Conservation (phyloP, 2,797 vertebrate species). For the Podarcis siculus region DNA sequence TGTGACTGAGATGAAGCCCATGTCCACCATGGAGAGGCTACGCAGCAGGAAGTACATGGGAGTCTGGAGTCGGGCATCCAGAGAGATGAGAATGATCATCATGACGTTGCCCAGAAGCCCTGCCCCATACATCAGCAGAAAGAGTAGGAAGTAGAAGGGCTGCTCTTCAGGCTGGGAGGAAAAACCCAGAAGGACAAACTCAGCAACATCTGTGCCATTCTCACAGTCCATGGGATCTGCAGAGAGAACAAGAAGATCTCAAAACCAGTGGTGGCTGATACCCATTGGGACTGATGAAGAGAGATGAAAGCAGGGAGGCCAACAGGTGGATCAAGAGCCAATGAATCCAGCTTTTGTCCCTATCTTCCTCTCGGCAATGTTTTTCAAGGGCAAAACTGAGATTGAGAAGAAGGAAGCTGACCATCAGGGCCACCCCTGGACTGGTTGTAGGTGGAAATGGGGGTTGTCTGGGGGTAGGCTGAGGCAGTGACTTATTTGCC, state of each 20-base stretch:
- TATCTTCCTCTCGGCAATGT: too few species aligned
- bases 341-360: too few species aligned
- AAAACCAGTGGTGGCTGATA: too few species aligned
- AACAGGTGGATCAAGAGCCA: too few species aligned
- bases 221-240: constrained; percentile 17
- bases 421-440: too few species aligned
- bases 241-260: background rate
- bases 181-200: constrained; percentile 65
- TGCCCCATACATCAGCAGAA: constrained; percentile 60
- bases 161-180: constrained; percentile 46
- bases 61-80: constrained; percentile 47
- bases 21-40: constrained; percentile 64
- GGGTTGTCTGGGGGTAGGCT: too few species aligned
- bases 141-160: constrained; percentile 61
- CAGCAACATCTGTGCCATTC: background rate
- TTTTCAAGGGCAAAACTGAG: too few species aligned
- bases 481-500: too few species aligned
- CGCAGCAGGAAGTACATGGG: constrained; percentile 69
- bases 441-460: too few species aligned
- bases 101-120: constrained; percentile 61
- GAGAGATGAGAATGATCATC: constrained; percentile 53
- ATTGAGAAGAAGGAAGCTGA: too few species aligned
- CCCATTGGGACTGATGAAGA: too few species aligned
- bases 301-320: too few species aligned
- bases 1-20: constrained; percentile 60